Evolutionary conservation across 1,140 invertebrate species (phyloP), one percentile per base, ranked within the genome.

Genomic region (Drosophila bocqueti): DNA sequence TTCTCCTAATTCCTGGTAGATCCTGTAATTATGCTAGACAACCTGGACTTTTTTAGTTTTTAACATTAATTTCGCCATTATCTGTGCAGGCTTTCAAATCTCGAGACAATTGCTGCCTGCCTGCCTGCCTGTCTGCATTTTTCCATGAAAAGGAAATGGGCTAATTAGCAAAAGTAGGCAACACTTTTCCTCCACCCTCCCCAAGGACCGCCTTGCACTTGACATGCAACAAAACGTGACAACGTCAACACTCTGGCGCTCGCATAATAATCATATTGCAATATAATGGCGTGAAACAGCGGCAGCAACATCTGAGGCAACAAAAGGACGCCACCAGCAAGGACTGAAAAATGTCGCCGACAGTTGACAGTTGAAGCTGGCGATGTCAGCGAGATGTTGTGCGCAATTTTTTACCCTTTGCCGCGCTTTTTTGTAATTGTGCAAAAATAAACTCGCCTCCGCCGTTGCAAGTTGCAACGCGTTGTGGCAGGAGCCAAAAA

Each of bases 241-340:
- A 81, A 73, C 85, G 85, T 73, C 84, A 90, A 89, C 84, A 90
- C 84, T 89, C 77, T 81, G 74, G 85, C 69, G 75, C 75, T 90
- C 85, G 81, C 85, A 90, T 90, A 89, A 89, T 89, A 89, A 89
- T 84, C 85, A 89, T 87, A 87, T 87, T 87, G 85, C 84, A 76
- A 84, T 79, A 90, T 87, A 87, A 87, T 87, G 85, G 83, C 74
- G 85, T 78, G 81, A 84, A 81, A 79, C 78, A 81, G 78, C 82
- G 68, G 50, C 79, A 67, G 45, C 64, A 76, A 47, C 73, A 63
- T 71, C 68, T 71, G 69, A 71, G 76, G 77, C 63, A 72, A 74
- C 50, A 75, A 59, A 79, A 67, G 77, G 45, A 67, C 43, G 75
- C 57, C 64, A 78, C 74, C 58, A 42, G 63, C 65, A 64, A 59